Evolutionary conservation across 2,113 vertebrate species (phyloP).

Genomic region (Colius striatus): DNA sequence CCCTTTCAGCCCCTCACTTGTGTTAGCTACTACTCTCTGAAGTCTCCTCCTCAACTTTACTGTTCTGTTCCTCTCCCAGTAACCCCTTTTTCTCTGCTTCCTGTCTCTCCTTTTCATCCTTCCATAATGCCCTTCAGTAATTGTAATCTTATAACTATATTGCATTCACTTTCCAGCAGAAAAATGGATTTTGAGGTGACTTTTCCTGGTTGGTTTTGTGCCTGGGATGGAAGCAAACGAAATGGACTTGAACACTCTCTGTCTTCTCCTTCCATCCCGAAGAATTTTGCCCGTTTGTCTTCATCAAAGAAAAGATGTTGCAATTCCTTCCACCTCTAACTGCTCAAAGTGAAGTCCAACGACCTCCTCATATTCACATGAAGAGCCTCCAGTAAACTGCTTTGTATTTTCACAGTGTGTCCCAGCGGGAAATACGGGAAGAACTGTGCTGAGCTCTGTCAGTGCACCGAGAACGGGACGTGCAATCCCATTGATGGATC

Average conservation of each 20-base stretch:
- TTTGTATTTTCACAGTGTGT: slow-evolving; percentile 83
- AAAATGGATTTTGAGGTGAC: background rate
- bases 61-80: background rate
- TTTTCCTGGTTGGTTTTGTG: background rate
- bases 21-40: background rate
- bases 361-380: background rate
- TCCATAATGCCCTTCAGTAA: background rate
- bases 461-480: slow-evolving; percentile 95
- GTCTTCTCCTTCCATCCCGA: background rate
- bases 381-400: background rate
- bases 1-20: background rate
- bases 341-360: background rate
- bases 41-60: background rate
- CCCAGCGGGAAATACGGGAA: slow-evolving; percentile 88
- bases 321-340: background rate
- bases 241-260: background rate
- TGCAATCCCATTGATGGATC: slow-evolving; percentile 96
- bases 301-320: background rate
- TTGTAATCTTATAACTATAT: background rate
- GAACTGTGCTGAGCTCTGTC: slow-evolving; percentile 86
- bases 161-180: background rate
- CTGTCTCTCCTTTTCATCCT: background rate
- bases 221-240: background rate
- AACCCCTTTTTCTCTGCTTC: background rate
- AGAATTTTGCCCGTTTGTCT: background rate